Base-by-base conservation (phyloP, 2,888 invertebrate species). In the Polietes domitor region DNA sequence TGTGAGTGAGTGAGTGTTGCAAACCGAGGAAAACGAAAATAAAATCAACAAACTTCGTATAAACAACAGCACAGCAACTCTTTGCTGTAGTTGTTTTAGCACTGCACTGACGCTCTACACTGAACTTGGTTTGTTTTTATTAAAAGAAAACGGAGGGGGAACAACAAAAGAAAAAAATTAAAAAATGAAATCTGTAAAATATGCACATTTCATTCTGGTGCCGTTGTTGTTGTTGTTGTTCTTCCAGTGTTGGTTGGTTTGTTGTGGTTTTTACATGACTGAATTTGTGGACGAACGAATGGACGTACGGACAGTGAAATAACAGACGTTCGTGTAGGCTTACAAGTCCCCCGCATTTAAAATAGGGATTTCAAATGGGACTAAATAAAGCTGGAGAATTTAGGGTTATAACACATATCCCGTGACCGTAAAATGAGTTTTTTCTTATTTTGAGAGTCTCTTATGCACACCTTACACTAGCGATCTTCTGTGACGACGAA, bases 161-260 rank as follows among this genome's bases (percentile, higher is more conserved):
- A 32, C 68, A 24, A 58, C 28, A 58, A 58, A 63, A 15, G 47
- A 68, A 63, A 41, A 4, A 68, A 68, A 17, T 21, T 53, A 61
- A 74, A 71, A 43, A 75, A 47, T 32, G 32, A 79, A 80, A 80
- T 83, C 70, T 83, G 70, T 77, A 80, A 83, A 83, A 77, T 83
- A 80, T 83, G 83, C 80, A 80, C 68, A 80, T 83, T 83, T 79
- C 43, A 65, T 68, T 58, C 50, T 68, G 3, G 17, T 5, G 32
- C 7, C 37, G n/a, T 63, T 37, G 9, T 17, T 63, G 26, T 28
- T 61, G 41, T 68, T 37, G 21, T 24, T 71, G 12, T 19, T 61
- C 4, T 82, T 32, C 10, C 19, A 21, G 24, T 63, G 21, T 17
- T 72, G 12, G 26, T 50, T 77, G 32, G 32, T 32, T 32, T 32